Percentiles rank a stretch among this genome's conserved stretches.
Evolutionary conservation across 2,797 vertebrate species (phyloP).

Genomic region (Sparus aurata): DNA sequence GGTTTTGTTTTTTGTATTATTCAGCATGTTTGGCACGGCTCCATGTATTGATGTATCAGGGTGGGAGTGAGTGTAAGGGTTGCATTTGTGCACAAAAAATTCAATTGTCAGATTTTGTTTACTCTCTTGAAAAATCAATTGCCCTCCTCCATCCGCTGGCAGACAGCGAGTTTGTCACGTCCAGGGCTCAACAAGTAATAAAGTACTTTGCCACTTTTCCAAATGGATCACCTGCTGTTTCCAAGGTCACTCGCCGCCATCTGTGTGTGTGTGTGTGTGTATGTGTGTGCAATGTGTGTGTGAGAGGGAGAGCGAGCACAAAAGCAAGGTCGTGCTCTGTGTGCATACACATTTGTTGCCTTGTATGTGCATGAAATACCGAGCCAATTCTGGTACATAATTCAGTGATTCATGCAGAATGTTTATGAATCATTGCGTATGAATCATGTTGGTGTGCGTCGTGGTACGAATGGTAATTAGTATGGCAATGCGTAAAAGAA

Average conservation of each 20-base stretch:
- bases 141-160: conserved; percentile 58
- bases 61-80: conserved; percentile 22
- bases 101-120: conserved; percentile 67
- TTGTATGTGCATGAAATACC: conserved; percentile 7
- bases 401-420: background rate
- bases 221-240: conserved; percentile 67
- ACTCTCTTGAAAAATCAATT: conserved; percentile 77
- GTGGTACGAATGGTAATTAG: background rate
- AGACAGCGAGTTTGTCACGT: conserved; percentile 61
- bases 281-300: conserved; percentile 23
- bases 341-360: conserved; percentile 18
- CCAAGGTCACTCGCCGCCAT: conserved; percentile 74
- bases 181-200: conserved; percentile 64
- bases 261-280: conserved; percentile 41
- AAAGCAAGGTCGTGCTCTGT: background rate
- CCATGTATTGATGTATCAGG: conserved; percentile 50
- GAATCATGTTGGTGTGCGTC: conserved; percentile 14
- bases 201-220: conserved; percentile 72
- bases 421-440: conserved; percentile 23
- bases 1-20: background rate
- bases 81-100: conserved; percentile 53
- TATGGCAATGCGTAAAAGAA: background rate
- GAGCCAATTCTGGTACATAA: background rate
- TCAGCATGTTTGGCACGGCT: conserved; percentile 20
- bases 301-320: no score